phyloP scores from a whole-genome alignment of 2,888 invertebrate species.

The Campoplex nolae region DNA sequence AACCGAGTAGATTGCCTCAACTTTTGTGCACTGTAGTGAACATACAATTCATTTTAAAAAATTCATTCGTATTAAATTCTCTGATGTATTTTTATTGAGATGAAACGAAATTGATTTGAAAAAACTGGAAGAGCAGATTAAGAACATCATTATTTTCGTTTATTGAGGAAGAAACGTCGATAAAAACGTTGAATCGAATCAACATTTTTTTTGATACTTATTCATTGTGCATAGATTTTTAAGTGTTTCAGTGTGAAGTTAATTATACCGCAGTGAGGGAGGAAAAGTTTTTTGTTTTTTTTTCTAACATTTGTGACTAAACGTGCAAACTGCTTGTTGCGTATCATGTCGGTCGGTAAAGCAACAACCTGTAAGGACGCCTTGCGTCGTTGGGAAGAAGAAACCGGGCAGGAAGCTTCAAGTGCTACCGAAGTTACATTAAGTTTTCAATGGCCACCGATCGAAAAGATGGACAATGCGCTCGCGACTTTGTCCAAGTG shows the following conservation, averaged over 20 bases:
- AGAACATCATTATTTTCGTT: background rate
- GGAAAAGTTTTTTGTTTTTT: background rate
- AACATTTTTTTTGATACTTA: background rate
- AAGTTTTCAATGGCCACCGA: slow-evolving; percentile 95
- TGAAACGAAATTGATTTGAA: background rate
- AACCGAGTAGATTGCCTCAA: slow-evolving; percentile 14
- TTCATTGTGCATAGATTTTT: background rate
- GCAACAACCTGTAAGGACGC: slow-evolving; percentile 94
- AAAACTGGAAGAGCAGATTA: background rate
- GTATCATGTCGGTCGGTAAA: slow-evolving; percentile 85
- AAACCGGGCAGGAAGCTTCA: slow-evolving; percentile 88
- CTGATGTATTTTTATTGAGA: background rate
- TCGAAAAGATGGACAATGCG: slow-evolving; percentile 97
- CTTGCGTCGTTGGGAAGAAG: slow-evolving; percentile 94
- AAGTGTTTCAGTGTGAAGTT: background rate
- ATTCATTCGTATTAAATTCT: too few relatives aligned
- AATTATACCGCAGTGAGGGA: background rate
- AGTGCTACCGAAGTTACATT: slow-evolving; percentile 92
- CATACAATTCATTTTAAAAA: background rate
- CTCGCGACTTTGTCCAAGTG: slow-evolving; percentile 90
- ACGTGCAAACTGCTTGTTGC: slow-evolving; percentile 3
- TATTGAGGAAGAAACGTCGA: background rate
- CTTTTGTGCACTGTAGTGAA: background rate
- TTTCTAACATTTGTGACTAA: background rate
- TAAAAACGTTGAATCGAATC: background rate